Evolutionary conservation across 2,797 vertebrate species (phyloP).

Genomic region (Jordanella pulchra): DNA sequence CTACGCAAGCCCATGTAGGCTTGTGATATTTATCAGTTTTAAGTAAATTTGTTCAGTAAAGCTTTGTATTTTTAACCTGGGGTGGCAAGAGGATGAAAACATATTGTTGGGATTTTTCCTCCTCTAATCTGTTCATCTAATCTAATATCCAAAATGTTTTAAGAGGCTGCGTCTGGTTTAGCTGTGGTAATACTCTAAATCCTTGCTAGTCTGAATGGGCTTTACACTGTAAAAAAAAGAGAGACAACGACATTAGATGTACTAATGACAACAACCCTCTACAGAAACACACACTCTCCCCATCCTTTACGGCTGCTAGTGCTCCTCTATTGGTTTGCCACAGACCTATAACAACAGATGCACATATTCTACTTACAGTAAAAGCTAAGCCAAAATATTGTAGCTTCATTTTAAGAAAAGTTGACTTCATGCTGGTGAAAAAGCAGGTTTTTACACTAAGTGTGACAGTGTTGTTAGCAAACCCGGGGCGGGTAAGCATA

Average conservation of each 20-base stretch:
- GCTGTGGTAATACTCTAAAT: conserved; percentile 76
- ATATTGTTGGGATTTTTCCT: conserved; percentile 67
- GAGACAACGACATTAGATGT: conserved; percentile 58
- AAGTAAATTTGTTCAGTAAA: conserved; percentile 50
- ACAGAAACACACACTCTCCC: conserved; percentile 8
- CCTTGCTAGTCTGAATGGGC: conserved; percentile 62
- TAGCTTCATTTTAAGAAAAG: conserved; percentile 29
- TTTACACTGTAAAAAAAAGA: conserved; percentile 51
- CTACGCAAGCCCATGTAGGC: background rate
- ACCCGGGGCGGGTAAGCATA: conserved; percentile 50
- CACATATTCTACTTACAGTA: conserved; percentile 22
- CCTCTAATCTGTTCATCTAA: conserved; percentile 73
- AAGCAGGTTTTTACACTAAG: conserved; percentile 50
- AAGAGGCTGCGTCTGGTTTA: conserved; percentile 69
- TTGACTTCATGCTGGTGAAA: conserved; percentile 41
- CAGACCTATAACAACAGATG: conserved; percentile 20
- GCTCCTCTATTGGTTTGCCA: conserved; percentile 16
- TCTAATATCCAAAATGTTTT: conserved; percentile 72
- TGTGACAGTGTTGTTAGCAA: conserved; percentile 56
- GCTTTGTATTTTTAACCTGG: conserved; percentile 46
- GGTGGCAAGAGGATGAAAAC: conserved; percentile 53
- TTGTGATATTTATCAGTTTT: conserved; percentile 37
- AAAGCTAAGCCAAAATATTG: conserved; percentile 25
- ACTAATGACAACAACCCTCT: conserved; percentile 45
- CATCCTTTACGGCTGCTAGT: conserved; percentile 7